Conservation (phyloP, 2,888 invertebrate genomes). For the Bhutanitis thaidina region DNA sequence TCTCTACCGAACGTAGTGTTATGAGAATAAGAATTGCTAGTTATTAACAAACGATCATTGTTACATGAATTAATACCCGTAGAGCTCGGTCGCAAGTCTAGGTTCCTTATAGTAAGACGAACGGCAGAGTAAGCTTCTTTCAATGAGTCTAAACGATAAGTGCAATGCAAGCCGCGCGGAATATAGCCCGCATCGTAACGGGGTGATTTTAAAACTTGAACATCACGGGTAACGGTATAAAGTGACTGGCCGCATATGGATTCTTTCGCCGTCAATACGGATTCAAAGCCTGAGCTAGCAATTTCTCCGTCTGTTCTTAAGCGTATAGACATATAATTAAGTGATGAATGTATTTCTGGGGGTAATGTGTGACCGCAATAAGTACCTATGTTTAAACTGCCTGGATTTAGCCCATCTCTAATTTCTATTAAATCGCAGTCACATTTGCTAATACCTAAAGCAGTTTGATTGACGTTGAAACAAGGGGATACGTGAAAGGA, state of each 20-base stretch:
- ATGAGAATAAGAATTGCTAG: conserved; percentile 27
- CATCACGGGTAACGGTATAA: conserved; percentile 31
- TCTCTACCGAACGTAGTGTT: conserved; percentile 51
- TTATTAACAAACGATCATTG: conserved; percentile 54
- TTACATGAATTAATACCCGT: conserved; percentile 40
- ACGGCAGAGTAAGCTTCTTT: conserved; percentile 27
- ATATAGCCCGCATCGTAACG: conserved; percentile 47
- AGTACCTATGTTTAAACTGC: conserved; percentile 82
- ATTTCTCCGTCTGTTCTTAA: conserved; percentile 83
- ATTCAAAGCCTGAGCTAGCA: conserved; percentile 82
- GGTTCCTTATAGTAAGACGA: conserved; percentile 43
- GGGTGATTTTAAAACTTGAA: conserved; percentile 51
- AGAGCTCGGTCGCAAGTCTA: conserved; percentile 46
- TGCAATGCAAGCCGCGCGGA: conserved; percentile 55
- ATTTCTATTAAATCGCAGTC: conserved; percentile 87
- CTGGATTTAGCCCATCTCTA: conserved; percentile 84
- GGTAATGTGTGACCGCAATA: conserved; percentile 85
- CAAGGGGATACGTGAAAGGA: conserved; percentile 77
- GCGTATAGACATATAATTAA: conserved; percentile 82
- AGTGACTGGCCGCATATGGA: conserved; percentile 53
- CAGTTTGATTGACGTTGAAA: conserved; percentile 55
- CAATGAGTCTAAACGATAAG: conserved; percentile 41
- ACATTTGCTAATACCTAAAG: conserved; percentile 72
- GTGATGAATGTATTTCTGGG: conserved; percentile 77
- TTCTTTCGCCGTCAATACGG: conserved; percentile 70